Conservation (phyloP, 2,888 invertebrate species). For the Thyatira batis region DNA sequence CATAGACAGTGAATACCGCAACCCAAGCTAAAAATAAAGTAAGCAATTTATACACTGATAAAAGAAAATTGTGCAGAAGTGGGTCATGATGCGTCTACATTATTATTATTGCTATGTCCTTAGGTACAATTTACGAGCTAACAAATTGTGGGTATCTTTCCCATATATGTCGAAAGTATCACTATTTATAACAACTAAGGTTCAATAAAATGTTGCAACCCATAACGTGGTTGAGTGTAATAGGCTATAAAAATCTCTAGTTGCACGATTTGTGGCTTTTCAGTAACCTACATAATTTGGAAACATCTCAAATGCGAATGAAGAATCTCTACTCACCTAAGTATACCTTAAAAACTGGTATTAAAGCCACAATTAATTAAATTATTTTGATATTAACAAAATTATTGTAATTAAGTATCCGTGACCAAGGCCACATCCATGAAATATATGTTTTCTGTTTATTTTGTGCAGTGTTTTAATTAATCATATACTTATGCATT, state of each 20-base stretch:
- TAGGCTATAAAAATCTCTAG: neutral
- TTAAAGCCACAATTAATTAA: no score
- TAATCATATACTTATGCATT: no score
- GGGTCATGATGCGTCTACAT: neutral
- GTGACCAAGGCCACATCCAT: no score
- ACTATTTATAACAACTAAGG: neutral
- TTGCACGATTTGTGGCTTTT: neutral
- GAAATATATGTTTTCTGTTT: no score
- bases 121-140: neutral
- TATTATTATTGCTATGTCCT: neutral
- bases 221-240: neutral
- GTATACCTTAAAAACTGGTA: no score
- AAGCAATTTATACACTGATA: neutral
- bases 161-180: neutral
- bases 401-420: no score
- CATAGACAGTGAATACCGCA: conserved; percentile 37
- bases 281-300: no score
- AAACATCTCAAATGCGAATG: no score
- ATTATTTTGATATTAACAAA: no score
- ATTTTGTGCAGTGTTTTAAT: no score
- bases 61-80: neutral
- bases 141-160: neutral
- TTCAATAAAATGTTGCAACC: neutral
- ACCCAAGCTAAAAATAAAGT: conserved; percentile 18
- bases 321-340: no score